Conservation (phyloP, 2,797 vertebrate genomes). For the Cyclopterus lumpus region DNA sequence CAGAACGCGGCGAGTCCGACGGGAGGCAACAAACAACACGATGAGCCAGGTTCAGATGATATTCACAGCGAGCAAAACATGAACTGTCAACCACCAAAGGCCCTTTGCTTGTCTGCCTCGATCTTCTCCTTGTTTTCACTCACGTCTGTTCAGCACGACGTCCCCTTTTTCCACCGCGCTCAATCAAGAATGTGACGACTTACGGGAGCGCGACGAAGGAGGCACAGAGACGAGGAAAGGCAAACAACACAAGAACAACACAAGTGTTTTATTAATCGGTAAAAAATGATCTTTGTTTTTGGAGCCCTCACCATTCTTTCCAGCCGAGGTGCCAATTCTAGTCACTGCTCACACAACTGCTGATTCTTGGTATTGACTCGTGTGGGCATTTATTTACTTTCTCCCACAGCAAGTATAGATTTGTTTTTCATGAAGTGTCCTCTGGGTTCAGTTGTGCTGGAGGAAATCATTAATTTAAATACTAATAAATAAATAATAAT, state of each 20-base stretch:
- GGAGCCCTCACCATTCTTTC: neutral
- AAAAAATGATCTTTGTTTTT: constrained; percentile 1
- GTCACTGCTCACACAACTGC: neutral
- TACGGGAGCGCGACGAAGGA: constrained; percentile 15
- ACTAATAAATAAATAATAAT: too few species aligned
- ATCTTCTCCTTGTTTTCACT: constrained; percentile 68
- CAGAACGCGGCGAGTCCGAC: constrained; percentile 81
- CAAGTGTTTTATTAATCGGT: constrained; percentile 15
- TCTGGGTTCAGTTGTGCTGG: neutral
- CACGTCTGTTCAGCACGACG: constrained; percentile 54
- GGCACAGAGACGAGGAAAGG: neutral
- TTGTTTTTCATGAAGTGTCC: neutral
- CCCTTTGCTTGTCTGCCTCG: constrained; percentile 69
- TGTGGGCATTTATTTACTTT: constrained; percentile 14
- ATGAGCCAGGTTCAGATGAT: constrained; percentile 83
- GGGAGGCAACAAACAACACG: constrained; percentile 79
- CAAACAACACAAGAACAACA: constrained; percentile 2
- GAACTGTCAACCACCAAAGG: constrained; percentile 76
- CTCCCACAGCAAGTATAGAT: neutral
- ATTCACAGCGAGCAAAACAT: constrained; percentile 81
- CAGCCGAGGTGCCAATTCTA: neutral
- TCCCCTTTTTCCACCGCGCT: constrained; percentile 39
- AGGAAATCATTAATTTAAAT: neutral
- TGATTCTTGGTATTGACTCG: neutral
- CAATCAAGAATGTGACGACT: constrained; percentile 42